Evolutionary conservation across 2,113 vertebrate species (phyloP).

Genomic region (Periophthalmus modestus): DNA sequence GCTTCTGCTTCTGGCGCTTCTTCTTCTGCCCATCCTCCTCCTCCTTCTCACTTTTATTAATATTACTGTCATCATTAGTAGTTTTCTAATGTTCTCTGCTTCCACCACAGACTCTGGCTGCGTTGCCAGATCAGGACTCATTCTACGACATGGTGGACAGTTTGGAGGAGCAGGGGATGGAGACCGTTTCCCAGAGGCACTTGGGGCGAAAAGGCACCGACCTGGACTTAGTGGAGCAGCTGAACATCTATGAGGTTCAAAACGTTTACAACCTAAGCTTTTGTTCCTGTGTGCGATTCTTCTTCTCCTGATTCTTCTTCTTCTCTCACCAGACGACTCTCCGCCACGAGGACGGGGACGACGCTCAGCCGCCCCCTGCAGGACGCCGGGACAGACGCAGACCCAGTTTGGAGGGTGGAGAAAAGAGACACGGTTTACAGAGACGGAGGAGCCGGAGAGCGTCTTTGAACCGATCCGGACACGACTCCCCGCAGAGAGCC

Average conservation of each 20-base stretch:
- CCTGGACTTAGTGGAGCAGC: slow-evolving; percentile 90
- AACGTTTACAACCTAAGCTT: neutral
- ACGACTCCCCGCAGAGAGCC: slow-evolving; percentile 70
- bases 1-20: too few relatives aligned
- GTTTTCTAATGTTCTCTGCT: too few relatives aligned
- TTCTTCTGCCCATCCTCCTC: too few relatives aligned
- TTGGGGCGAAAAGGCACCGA: slow-evolving; percentile 89
- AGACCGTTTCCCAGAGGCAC: slow-evolving; percentile 85
- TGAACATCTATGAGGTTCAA: slow-evolving; percentile 92
- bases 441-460: slow-evolving; percentile 91
- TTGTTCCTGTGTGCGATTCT: too few relatives aligned
- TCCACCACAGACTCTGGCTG: slow-evolving; percentile 80
- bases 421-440: slow-evolving; percentile 77
- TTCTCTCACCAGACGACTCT: slow-evolving; percentile 75
- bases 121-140: slow-evolving; percentile 91
- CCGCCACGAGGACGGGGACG: slow-evolving; percentile 87
- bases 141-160: slow-evolving; percentile 94
- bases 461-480: slow-evolving; percentile 79
- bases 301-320: neutral
- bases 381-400: slow-evolving; percentile 82
- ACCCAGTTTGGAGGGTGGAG: slow-evolving; percentile 75
- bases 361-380: slow-evolving; percentile 75
- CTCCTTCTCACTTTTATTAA: too few relatives aligned
- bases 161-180: slow-evolving; percentile 92
- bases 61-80: too few relatives aligned